A percentile compares a stretch with the other conserved stretches of the same genome.
Conservation (phyloP, 2,888 invertebrate species). For the Morpho achilles region DNA sequence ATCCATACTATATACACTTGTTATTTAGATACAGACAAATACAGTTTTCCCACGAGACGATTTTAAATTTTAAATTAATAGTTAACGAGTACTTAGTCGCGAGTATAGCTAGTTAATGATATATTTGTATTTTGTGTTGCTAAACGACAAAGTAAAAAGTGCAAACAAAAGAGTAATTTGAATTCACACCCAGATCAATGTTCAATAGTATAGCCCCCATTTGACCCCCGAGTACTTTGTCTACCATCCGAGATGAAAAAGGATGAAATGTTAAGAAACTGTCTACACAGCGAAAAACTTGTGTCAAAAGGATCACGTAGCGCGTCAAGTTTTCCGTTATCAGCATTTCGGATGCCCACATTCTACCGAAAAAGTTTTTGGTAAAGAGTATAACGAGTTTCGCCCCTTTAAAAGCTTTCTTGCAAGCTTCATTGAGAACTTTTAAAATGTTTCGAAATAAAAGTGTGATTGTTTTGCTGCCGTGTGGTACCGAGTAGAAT, state of each 20-base stretch:
- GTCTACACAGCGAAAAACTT: constrained; percentile 33
- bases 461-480: constrained; percentile 16
- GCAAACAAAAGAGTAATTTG: constrained; percentile 10
- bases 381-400: constrained; percentile 44
- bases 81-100: no score
- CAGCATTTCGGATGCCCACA: constrained; percentile 37
- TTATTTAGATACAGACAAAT: no score
- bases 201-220: not conserved
- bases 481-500: no score
- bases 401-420: constrained; percentile 25
- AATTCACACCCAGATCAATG: not conserved
- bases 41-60: no score
- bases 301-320: constrained; percentile 41
- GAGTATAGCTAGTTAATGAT: no score
- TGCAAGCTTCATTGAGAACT: constrained; percentile 23
- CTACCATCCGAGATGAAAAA: constrained; percentile 28
- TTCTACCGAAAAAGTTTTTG: constrained; percentile 39
- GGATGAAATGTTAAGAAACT: constrained; percentile 27
- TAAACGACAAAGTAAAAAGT: not conserved
- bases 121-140: no score
- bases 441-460: constrained; percentile 26
- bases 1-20: no score
- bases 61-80: no score
- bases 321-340: constrained; percentile 40
- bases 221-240: constrained; percentile 9